Base-by-base conservation (phyloP, 92 coral and sea anemone species). In the Palythoa heliodiscus region DNA sequence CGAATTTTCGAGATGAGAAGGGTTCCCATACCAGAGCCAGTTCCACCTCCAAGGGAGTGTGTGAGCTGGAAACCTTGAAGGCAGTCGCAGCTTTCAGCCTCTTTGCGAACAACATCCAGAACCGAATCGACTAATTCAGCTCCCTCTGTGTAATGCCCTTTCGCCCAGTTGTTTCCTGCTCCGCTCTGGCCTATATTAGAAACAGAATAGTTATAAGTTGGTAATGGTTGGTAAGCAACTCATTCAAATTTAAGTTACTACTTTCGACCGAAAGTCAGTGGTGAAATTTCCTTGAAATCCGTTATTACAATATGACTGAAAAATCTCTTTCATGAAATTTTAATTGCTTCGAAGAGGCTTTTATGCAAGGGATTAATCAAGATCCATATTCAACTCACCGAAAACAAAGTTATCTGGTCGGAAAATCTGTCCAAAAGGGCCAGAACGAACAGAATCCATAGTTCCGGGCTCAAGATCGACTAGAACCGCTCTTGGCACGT, bases 401-500 rank as follows among this genome's bases (percentile, higher is more conserved):
- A 95, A 95, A 35, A 95, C 94, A 82, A 95, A 95, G 92, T 95
- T 95, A 75, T 95, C 98, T 4, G 98, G 98, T 73, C 96, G 91
- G 75, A 95, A 95, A 75, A 95, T 95, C 82, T 95, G 98, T 67
- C 98, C 98, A 71, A 95, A 93, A 2, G 98, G 97, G 20, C 98
- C 98, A 63, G 98, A 93, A 39, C 98, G 98, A 43, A 95, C 98
- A 37, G 98, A 93, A 86, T 95, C 98, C 98, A 95, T 95, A 52
- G 98, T 95, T 82, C 98, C 98, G 72, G 98, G 98, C 86, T 95
- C 98, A 88, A 95, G 88, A 86, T 95, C 98, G 78, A 95, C 97
- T 68, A 95, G 89, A 58, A 90, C 92, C 58, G 95, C 98, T 88
- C 98, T 93, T n/a, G 98, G 98, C 58, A 95, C 98, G 68, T 95